Evolutionary conservation across 1,140 invertebrate species (phyloP).

Genomic region (Drosophila pachea): DNA sequence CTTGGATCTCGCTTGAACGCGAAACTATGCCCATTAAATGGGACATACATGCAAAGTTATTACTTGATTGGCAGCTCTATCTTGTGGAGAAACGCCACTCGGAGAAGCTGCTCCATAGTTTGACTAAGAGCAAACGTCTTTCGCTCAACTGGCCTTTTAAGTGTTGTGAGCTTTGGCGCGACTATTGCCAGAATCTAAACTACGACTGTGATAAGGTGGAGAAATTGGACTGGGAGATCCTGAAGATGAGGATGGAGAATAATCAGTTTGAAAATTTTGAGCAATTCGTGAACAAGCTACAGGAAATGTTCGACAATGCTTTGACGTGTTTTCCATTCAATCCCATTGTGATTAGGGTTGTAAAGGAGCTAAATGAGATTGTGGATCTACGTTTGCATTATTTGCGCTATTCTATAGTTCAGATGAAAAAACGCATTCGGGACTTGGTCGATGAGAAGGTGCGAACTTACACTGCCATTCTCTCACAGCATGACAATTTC

Average conservation of each 20-base stretch:
- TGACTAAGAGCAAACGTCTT: slow-evolving; percentile 19
- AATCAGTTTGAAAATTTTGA: slow-evolving; percentile 12
- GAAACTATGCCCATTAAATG: background rate
- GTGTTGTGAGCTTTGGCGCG: slow-evolving; percentile 7
- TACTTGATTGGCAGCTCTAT: slow-evolving; percentile 12
- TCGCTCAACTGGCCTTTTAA: slow-evolving; percentile 33
- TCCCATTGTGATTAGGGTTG: background rate
- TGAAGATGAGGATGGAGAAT: background rate
- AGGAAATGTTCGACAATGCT: slow-evolving; percentile 39
- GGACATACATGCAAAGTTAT: background rate
- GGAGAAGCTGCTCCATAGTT: slow-evolving; percentile 1
- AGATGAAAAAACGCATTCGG: background rate
- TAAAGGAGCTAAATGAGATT: slow-evolving; percentile 24
- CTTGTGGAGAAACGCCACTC: slow-evolving; percentile 29
- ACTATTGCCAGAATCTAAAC: slow-evolving; percentile 8
- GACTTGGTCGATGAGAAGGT: background rate
- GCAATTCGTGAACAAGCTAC: slow-evolving; percentile 11
- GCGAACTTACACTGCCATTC: background rate
- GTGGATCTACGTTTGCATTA: background rate
- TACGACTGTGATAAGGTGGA: slow-evolving; percentile 24
- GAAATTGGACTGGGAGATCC: slow-evolving; percentile 24
- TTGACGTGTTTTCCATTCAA: slow-evolving; percentile 37
- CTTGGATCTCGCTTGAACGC: too few relatives aligned
- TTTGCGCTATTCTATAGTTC: background rate
- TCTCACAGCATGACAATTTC: background rate